Base-by-base conservation (phyloP, 2,797 vertebrate species). In the Pseudomugil tenellus region DNA sequence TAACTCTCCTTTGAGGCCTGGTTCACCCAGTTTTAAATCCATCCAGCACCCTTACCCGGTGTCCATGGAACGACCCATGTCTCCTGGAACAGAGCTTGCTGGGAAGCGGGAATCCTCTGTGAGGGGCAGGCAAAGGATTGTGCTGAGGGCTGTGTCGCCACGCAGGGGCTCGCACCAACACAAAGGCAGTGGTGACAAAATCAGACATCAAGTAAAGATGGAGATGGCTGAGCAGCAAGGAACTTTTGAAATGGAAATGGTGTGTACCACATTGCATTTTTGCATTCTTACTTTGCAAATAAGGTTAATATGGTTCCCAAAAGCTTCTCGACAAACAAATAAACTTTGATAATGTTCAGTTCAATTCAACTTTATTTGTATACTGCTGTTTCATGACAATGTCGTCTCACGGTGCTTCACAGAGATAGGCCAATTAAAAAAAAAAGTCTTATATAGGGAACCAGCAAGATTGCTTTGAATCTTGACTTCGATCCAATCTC, bases 61-160 rank as follows among this genome's bases (percentile, higher is more conserved):
- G 48, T 85, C 89, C 0, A 53, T 92, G 1, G 91, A 92, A 61
- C 88, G 91, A 65, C 94, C 96, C 11, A 52, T 96, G 90, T 98
- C 97, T 64, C 96, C 97, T 19, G 94, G 95, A 61, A 93, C 93
- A 31, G 97, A 98, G 35, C 83, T 92, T 0, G 83, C 86, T 0
- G 91, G 93, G 21, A 95, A 96, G 90, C 94, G 96, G 64, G 95
- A 97, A 71, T 87, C 97, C 9, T 97, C 96, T 46, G 93, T 96
- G 37, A 90, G 96, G 72, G 96, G 96, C 74, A 94, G 95, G 79
- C 96, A 96, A 21, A 92, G 96, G 91, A 92, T 96, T 7, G 93
- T 96, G 0, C 92, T 97, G 52, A 94, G 97, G 92, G 96, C 97
- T 0, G 91, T 96, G 4, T 99, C 97, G n/a, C 97, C 97, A 29